Evolutionary conservation across 1,140 invertebrate genomes (phyloP).

Genomic region (Onthophagus taurus): DNA sequence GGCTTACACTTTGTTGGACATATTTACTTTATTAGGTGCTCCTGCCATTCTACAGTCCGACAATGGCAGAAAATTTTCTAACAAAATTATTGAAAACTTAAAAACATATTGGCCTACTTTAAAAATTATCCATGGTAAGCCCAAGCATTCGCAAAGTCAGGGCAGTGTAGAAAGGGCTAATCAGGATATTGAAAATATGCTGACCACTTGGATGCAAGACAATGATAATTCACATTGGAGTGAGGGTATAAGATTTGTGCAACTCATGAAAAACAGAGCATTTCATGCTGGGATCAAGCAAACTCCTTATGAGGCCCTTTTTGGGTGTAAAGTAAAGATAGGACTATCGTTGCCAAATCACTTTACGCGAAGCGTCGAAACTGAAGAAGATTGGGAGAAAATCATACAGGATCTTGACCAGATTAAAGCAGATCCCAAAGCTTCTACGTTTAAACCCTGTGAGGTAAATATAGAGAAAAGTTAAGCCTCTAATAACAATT

Average conservation of each 20-base stretch:
- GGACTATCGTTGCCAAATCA: background rate
- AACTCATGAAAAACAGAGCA: slow-evolving; percentile 35
- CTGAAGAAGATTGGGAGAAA: background rate
- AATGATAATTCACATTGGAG: slow-evolving; percentile 28
- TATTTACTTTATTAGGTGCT: too few species aligned
- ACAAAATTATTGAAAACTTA: slow-evolving; percentile 13
- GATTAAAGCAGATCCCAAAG: slow-evolving; percentile 3
- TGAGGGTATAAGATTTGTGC: slow-evolving; percentile 26
- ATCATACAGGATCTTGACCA: background rate
- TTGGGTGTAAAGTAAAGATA: background rate
- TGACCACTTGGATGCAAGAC: slow-evolving; percentile 29
- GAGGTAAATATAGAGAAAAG: background rate
- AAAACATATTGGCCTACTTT: slow-evolving; percentile 15
- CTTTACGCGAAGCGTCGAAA: background rate
- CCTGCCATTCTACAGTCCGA: slow-evolving; percentile 30
- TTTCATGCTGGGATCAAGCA: too few species aligned
- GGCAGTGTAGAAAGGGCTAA: slow-evolving; percentile 27
- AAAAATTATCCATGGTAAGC: too few species aligned
- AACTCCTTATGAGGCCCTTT: too few species aligned
- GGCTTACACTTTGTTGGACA: too few species aligned
- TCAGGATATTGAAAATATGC: slow-evolving; percentile 34
- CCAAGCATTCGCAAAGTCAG: slow-evolving; percentile 24
- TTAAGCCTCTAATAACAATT: background rate
- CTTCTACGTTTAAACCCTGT: background rate
- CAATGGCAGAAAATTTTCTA: slow-evolving; percentile 26